Conservation (phyloP, 2,888 invertebrate species). For the Trichopria drosophilae region DNA sequence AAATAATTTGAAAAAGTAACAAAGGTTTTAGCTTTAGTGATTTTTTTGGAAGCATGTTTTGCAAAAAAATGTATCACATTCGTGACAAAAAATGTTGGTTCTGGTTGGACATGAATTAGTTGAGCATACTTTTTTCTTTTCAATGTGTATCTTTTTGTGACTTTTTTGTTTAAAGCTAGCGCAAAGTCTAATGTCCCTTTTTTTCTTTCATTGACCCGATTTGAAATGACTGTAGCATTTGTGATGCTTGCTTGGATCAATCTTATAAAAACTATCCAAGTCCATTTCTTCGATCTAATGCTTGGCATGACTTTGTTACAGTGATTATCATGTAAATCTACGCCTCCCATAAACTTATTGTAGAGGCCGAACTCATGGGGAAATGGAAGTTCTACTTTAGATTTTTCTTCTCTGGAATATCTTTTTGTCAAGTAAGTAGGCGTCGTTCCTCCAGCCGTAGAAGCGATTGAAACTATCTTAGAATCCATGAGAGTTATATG, state of each 20-base stretch:
- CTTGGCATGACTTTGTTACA: too few species aligned
- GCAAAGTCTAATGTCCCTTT: slow-evolving; percentile 10
- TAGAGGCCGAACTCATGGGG: too few species aligned
- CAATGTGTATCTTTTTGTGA: slow-evolving; percentile 10
- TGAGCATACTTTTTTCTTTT: slow-evolving; percentile 10
- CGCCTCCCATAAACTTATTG: too few species aligned
- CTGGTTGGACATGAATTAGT: slow-evolving; percentile 8
- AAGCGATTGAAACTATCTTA: too few species aligned
- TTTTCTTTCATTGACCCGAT: slow-evolving; percentile 10
- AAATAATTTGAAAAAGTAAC: too few species aligned
- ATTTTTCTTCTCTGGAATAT: too few species aligned
- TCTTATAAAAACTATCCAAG: slow-evolving; percentile 9
- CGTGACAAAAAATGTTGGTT: slow-evolving; percentile 7
- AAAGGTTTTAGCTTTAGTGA: slow-evolving; percentile 8
- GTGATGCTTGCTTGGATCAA: slow-evolving; percentile 8
- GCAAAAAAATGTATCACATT: slow-evolving; percentile 7
- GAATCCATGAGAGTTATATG: too few species aligned
- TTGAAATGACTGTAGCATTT: slow-evolving; percentile 10
- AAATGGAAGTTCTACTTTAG: too few species aligned
- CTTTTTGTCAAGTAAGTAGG: too few species aligned
- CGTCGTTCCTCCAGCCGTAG: too few species aligned
- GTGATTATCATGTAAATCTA: too few species aligned
- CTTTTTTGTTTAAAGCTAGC: slow-evolving; percentile 5
- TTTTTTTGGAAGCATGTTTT: slow-evolving; percentile 6
- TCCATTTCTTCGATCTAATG: slow-evolving; percentile 5